Conservation (phyloP, 2,888 invertebrate species). For the Zaprionus bogoriensis region DNA sequence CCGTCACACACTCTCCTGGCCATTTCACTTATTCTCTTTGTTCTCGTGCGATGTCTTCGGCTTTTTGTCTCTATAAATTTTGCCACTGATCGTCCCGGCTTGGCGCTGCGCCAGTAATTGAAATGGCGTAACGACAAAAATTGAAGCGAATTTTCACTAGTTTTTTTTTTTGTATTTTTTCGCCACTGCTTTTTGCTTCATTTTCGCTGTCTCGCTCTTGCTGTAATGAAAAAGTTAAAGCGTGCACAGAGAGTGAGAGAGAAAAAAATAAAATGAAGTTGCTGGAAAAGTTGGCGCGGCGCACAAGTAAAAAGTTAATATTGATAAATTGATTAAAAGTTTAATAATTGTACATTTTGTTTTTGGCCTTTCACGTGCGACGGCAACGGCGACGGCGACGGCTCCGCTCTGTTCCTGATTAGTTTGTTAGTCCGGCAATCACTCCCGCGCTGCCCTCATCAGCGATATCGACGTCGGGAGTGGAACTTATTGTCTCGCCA, state of each 20-base stretch:
- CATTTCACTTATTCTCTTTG: conserved; percentile 72
- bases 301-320: conserved; percentile 71
- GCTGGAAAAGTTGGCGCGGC: conserved; percentile 21
- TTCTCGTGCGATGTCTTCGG: conserved; percentile 40
- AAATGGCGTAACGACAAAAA: conserved; percentile 79
- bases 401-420: conserved; percentile 39
- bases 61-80: conserved; percentile 72
- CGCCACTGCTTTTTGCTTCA: conserved; percentile 16
- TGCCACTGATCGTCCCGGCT: conserved; percentile 65
- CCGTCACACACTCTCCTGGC: conserved; percentile 24
- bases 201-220: background rate
- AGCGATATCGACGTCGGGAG: conserved; percentile 3
- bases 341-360: conserved; percentile 66
- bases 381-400: background rate
- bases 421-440: conserved; percentile 28
- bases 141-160: conserved; percentile 52
- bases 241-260: conserved; percentile 16
- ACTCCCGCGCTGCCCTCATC: background rate
- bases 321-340: conserved; percentile 79
- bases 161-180: conserved; percentile 17
- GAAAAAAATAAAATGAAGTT: conserved; percentile 1
- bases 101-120: conserved; percentile 75
- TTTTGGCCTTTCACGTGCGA: conserved; percentile 46
- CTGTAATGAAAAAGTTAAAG: conserved; percentile 73
- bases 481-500: conserved; percentile 47